A percentile compares a stretch with the other conserved stretches of the same genome.
Conservation (phyloP, 2,888 invertebrate genomes). For the Plemyria rubiginata region DNA sequence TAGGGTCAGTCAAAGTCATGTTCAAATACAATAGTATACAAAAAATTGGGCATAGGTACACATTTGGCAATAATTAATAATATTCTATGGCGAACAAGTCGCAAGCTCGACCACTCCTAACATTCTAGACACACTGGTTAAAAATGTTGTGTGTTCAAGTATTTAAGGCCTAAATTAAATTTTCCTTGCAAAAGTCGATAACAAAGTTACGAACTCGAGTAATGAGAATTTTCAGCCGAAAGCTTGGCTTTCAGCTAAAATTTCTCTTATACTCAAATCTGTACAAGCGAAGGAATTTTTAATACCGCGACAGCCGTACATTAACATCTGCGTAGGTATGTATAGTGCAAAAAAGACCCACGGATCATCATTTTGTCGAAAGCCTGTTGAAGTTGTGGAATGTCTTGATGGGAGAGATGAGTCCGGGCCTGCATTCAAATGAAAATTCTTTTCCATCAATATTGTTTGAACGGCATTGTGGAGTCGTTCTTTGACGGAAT, state of each 20-base stretch:
- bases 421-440: slow-evolving; percentile 66
- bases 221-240: slow-evolving; percentile 29
- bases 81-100: too few relatives aligned
- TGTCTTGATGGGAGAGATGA: slow-evolving; percentile 70
- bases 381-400: slow-evolving; percentile 69
- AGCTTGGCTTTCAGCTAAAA: slow-evolving; percentile 8
- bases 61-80: too few relatives aligned
- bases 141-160: not conserved
- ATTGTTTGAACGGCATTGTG: slow-evolving; percentile 64
- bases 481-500: slow-evolving; percentile 44
- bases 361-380: slow-evolving; percentile 62
- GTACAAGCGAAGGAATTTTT: slow-evolving; percentile 45
- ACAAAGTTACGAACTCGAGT: slow-evolving; percentile 21
- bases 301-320: slow-evolving; percentile 44
- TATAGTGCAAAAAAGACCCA: slow-evolving; percentile 50
- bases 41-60: too few relatives aligned
- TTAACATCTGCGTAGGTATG: slow-evolving; percentile 45
- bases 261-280: slow-evolving; percentile 17
- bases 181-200: slow-evolving; percentile 21
- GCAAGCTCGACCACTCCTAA: too few relatives aligned
- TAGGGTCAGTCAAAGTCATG: too few relatives aligned
- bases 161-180: slow-evolving; percentile 4
- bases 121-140: too few relatives aligned
- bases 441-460: slow-evolving; percentile 77
- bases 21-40: too few relatives aligned